phyloP scores from a whole-genome alignment of 2,113 vertebrate genomes.

The Gracilinanus agilis region DNA sequence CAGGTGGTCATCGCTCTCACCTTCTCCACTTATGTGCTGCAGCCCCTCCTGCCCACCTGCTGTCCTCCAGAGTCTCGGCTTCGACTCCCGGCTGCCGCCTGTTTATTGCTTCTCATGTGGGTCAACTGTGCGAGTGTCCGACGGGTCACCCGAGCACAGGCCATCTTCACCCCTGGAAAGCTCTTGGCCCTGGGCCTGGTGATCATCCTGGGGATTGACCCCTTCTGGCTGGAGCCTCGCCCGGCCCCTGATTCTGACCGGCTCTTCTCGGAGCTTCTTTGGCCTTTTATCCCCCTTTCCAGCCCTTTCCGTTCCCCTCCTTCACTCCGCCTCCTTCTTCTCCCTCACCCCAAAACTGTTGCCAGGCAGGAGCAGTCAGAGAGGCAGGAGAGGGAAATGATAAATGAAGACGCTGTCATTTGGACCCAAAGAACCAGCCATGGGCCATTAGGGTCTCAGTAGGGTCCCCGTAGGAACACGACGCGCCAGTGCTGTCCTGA shows the following conservation, averaged over 20 bases:
- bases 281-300: neutral
- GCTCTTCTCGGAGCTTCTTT: neutral
- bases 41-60: too few species aligned
- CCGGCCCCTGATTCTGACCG: slow-evolving; percentile 43
- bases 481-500: neutral
- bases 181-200: too few species aligned
- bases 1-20: too few species aligned
- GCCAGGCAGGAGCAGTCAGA: neutral
- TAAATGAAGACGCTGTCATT: slow-evolving; percentile 47
- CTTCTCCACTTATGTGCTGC: too few species aligned
- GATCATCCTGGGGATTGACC: too few species aligned
- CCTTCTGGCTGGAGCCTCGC: neutral
- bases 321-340: neutral
- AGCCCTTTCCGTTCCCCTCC: neutral
- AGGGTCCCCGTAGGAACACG: slow-evolving; percentile 5
- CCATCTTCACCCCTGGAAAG: too few species aligned
- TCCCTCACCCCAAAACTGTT: slow-evolving; percentile 3
- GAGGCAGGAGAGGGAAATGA: neutral
- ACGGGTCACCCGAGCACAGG: too few species aligned
- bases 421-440: slow-evolving; percentile 59
- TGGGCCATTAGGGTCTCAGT: neutral
- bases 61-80: too few species aligned
- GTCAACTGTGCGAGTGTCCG: too few species aligned
- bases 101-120: too few species aligned
- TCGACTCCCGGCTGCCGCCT: too few species aligned